Evolutionary conservation across 2,113 vertebrate genomes (phyloP), one percentile per base, ranked within the genome.

Genomic region (Scalopus aquaticus): DNA sequence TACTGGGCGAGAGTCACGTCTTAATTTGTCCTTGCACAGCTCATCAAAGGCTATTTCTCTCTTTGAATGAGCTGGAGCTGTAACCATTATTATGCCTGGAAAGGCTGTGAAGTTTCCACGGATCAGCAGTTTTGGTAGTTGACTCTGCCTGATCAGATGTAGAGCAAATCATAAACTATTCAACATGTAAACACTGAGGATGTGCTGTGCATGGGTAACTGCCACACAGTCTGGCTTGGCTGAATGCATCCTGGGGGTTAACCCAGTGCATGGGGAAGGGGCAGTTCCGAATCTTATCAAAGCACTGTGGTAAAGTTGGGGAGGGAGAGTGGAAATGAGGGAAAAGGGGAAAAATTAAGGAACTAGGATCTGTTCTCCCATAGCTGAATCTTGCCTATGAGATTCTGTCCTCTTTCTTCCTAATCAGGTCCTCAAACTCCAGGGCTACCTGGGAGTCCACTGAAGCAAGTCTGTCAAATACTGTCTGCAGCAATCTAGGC

Each of bases 111-210:
- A 97, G 95, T 95, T 96, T 95, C 86, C 92, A 94, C 15, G 77
- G 95, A 91, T 96, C 95, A 95, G 96, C 97, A 97, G 92, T 96
- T 97, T 86, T 89, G 82, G 90, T 83, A 72, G 95, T 89, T 94
- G 92, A 90, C 95, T 96, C 94, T 95, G 90, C 93, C 92, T 95
- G 95, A 96, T 97, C 91, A 89, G 95, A 97, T 93, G 94, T 93
- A 95, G 95, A 95, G 88, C 96, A 97, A 91, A 97, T 97, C 91
- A 96, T 97, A 96, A 97, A 93, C 96, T 94, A 95, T 95, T 96
- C 96, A 96, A 69, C 82, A 83, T 67, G 89, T 91, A 96, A 97
- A 96, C 96, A 95, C 81, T 35, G 91, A 58, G 81, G 85, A 90
- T 92, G 91, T 94, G 97, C 85, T 92, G 26, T n/a, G 94, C 88